Percentiles rank a stretch among this genome's conserved stretches.
Evolutionary conservation across 2,888 invertebrate species (phyloP).

Genomic region (Dryococelus australis): DNA sequence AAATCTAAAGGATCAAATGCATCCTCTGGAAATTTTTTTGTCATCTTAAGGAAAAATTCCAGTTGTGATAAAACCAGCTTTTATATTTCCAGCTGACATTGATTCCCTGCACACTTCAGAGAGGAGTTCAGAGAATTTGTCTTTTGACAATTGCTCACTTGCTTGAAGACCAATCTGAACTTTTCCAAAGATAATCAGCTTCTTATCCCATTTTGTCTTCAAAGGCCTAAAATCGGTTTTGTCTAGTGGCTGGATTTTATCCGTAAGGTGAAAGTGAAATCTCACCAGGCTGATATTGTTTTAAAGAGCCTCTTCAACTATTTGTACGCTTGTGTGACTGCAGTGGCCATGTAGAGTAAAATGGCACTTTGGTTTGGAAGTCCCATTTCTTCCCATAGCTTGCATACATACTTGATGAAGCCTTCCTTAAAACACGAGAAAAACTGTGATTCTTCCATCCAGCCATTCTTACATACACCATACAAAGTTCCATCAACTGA

Average conservation of each 20-base stretch:
- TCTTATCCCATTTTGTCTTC: neutral
- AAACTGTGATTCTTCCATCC: neutral
- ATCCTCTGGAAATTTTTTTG: neutral
- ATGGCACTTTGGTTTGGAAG: neutral
- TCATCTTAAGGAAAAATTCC: neutral
- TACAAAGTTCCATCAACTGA: neutral
- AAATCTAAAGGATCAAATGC: neutral
- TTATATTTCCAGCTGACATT: neutral
- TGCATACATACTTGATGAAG: neutral
- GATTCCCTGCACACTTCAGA: neutral
- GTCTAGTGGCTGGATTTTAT: neutral
- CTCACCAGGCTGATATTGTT: neutral
- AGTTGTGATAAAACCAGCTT: neutral
- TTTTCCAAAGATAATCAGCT: neutral
- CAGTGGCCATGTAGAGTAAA: neutral
- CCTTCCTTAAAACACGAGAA: neutral
- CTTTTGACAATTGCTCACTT: neutral
- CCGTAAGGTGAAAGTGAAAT: neutral
- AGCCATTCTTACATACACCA: neutral
- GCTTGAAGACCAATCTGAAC: neutral
- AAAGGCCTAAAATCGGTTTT: neutral
- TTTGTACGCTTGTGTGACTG: conserved; percentile 5
- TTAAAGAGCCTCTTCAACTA: neutral
- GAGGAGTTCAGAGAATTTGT: neutral
- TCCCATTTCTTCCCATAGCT: neutral